phyloP scores from a whole-genome alignment of 2,888 invertebrate genomes.

The Aelia acuminata region DNA sequence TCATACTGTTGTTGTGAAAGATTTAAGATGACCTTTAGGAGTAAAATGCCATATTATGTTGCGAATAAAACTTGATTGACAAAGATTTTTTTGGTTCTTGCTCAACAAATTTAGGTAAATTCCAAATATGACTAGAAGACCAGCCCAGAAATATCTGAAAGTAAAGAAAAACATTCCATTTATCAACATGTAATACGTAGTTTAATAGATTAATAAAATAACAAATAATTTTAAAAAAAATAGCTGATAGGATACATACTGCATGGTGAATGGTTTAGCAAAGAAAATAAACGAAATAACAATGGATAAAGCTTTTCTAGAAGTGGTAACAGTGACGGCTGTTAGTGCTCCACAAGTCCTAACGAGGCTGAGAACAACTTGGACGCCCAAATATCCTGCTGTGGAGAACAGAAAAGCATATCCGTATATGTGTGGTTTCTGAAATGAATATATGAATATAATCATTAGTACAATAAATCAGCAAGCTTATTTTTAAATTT shows the following conservation, averaged over 20 bases:
- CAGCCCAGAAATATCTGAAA: constrained; percentile 91
- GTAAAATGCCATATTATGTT: not conserved
- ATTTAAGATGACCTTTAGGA: constrained; percentile 18
- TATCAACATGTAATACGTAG: not conserved
- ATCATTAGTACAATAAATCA: constrained; percentile 35
- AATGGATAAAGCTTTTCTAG: constrained; percentile 92
- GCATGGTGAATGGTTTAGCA: constrained; percentile 92
- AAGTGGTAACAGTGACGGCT: constrained; percentile 94
- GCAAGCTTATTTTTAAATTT: not conserved
- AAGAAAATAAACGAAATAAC: constrained; percentile 93
- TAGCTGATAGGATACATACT: constrained; percentile 76
- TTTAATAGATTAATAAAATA: not conserved
- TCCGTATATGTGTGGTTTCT: constrained; percentile 85
- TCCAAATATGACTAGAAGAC: constrained; percentile 87
- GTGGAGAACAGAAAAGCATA: constrained; percentile 89
- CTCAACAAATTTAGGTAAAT: constrained; percentile 95
- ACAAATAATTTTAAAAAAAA: not conserved
- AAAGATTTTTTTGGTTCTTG: constrained; percentile 73
- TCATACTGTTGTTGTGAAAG: constrained; percentile 55
- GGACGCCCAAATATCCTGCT: constrained; percentile 93
- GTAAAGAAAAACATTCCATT: constrained; percentile 67
- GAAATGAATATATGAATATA: constrained; percentile 66
- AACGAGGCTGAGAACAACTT: constrained; percentile 91
- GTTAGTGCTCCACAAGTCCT: constrained; percentile 91
- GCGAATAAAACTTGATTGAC: not conserved